Base-by-base conservation (phyloP, 2,888 invertebrate species). In the Xiphydria camelus region DNA sequence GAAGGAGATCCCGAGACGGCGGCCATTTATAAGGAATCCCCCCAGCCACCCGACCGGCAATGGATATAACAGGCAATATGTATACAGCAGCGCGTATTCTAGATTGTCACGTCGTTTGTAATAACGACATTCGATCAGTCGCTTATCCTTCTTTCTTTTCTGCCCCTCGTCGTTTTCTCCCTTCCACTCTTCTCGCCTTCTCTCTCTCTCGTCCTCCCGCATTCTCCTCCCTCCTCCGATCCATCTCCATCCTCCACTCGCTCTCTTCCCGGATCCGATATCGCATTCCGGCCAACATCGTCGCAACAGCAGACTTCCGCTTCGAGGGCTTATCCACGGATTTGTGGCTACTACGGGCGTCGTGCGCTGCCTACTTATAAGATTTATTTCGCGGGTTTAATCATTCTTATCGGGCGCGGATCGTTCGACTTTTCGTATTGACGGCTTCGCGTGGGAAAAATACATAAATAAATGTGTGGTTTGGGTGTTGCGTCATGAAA, bases 291-390 rank as follows among this genome's bases (percentile, higher is more conserved):
- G 55, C 53, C 64, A 57, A 47, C 57, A 49, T 60, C 57, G 52
- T 51, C 56, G 55, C 59, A 52, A 53, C 53, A 49, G 50, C 55
- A 32, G 58, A 67, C 62, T 65, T 61, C 64, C 62, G 62, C 64
- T 63, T 55, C 55, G 49, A 55, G 52, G 66, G 70, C 68, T 73
- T 71, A 73, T 70, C 73, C 67, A 46, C 50, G 69, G 71, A 73
- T 70, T 73, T 71, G 68, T 61, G 66, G 59, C 63, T 59, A 64
- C 61, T 62, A 64, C 57, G 61, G 63, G 44, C 32, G 63, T 68
- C 73, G 73, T 72, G 74, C 66, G 64, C 66, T 59, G 74, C 67
- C 70, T 73, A 68, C 72, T 73, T 68, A 73, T 69, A 66, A 70
- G 69, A 65, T 67, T 66, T 69, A 70, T 70, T 61, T 59, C 62